Percentiles rank a stretch among this genome's conserved stretches.
These are phyloP conservation scores for Parnassius smintheus DNA, from an alignment of 2,888 invertebrate species.

Conservation along the genomic window DNA sequence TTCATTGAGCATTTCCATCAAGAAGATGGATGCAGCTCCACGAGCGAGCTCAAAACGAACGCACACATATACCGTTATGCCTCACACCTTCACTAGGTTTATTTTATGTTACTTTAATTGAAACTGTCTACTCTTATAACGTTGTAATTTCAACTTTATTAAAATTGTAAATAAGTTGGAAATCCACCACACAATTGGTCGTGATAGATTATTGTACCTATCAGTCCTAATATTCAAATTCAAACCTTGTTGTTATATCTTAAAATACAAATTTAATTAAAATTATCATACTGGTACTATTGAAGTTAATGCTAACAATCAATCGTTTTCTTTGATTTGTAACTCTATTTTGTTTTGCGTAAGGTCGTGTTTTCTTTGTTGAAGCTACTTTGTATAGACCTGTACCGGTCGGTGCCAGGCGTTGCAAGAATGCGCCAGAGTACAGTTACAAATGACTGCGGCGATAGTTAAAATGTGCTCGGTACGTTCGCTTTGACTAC, in stretches of 20 bases:
- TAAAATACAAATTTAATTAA: slow-evolving; percentile 51
- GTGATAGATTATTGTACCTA: neutral
- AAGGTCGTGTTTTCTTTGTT: slow-evolving; percentile 38
- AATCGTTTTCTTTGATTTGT: slow-evolving; percentile 31
- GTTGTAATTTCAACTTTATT: slow-evolving; percentile 11
- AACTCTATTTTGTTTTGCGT: slow-evolving; percentile 32
- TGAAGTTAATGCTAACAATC: slow-evolving; percentile 10
- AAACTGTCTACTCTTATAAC: slow-evolving; percentile 2
- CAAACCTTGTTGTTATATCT: slow-evolving; percentile 15
- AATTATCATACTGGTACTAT: slow-evolving; percentile 12
- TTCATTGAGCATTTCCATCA: slow-evolving; percentile 14
- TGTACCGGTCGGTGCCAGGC: slow-evolving; percentile 71
- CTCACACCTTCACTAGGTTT: slow-evolving; percentile 44
- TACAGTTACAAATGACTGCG: slow-evolving; percentile 51
- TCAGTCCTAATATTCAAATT: neutral
- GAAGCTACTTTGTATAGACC: slow-evolving; percentile 28
- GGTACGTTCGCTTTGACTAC: slow-evolving; percentile 6
- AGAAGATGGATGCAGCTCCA: slow-evolving; percentile 12
- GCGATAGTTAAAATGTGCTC: slow-evolving; percentile 41
- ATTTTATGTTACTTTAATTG: slow-evolving; percentile 25
- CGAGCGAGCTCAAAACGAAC: slow-evolving; percentile 27
- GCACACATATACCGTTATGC: slow-evolving; percentile 34
- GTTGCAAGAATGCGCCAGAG: slow-evolving; percentile 58
- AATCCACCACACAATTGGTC: neutral
- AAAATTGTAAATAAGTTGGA: neutral